phyloP scores from a whole-genome alignment of 2,113 vertebrate species.

The Isurus oxyrinchus region DNA sequence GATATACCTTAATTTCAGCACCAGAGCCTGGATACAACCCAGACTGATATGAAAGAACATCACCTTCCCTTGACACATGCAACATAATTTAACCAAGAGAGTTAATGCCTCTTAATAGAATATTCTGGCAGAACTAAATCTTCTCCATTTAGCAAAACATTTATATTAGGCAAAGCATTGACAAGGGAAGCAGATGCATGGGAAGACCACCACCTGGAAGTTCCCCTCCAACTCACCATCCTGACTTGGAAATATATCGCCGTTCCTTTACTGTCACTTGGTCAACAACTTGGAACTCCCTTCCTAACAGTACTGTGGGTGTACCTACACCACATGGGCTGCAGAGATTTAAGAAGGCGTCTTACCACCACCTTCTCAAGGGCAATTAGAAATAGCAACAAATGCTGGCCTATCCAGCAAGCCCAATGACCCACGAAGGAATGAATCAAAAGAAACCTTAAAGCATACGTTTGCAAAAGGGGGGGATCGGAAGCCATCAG shows the following conservation, averaged over 20 bases:
- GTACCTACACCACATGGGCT: too few species aligned
- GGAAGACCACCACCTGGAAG: neutral
- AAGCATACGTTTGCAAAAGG: neutral
- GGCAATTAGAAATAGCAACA: too few species aligned
- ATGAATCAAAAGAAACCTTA: neutral
- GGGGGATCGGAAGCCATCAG: neutral
- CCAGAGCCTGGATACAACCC: neutral
- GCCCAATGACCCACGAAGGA: too few species aligned
- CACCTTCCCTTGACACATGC: neutral
- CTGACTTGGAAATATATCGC: too few species aligned
- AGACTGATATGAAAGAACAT: neutral
- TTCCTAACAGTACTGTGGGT: too few species aligned
- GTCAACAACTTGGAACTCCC: too few species aligned
- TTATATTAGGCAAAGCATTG: neutral
- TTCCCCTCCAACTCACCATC: too few species aligned
- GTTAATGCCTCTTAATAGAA: neutral
- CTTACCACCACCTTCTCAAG: too few species aligned
- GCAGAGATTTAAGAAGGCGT: too few species aligned
- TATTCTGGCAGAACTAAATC: neutral
- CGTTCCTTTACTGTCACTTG: too few species aligned
- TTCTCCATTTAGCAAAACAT: neutral
- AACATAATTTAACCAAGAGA: neutral
- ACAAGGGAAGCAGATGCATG: neutral
- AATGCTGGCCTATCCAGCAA: too few species aligned
- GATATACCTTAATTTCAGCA: neutral